These are phyloP conservation scores for Puffinus mauretanicus DNA, from an alignment of 2,113 vertebrate genomes.

Conservation along the genomic window DNA sequence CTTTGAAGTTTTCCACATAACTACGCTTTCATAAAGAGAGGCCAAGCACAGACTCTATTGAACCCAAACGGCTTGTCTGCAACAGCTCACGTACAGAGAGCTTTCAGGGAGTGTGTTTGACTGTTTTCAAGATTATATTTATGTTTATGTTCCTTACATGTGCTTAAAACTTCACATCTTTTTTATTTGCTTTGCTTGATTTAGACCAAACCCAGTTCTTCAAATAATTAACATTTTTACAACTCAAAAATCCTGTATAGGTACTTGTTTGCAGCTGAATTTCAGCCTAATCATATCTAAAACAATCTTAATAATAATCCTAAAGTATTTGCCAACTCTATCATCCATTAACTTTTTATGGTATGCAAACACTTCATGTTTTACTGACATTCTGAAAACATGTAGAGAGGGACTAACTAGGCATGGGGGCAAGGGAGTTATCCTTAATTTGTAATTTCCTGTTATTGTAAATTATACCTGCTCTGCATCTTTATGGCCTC, in stretches of 20 bases:
- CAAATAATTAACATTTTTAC: background rate
- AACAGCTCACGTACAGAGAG: background rate
- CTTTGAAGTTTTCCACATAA: slow-evolving; percentile 7
- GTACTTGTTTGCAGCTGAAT: background rate
- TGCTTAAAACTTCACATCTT: background rate
- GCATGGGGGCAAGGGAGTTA: background rate
- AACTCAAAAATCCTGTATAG: background rate
- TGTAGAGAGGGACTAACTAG: background rate
- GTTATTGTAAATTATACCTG: slow-evolving; percentile 53
- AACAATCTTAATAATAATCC: background rate
- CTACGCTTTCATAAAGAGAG: background rate
- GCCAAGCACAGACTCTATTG: background rate
- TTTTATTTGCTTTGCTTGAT: background rate
- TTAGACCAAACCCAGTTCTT: background rate
- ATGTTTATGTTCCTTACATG: background rate
- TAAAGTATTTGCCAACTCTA: background rate
- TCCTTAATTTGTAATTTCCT: slow-evolving; percentile 53
- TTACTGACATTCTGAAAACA: slow-evolving; percentile 1
- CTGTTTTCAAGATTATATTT: background rate
- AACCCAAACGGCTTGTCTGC: background rate
- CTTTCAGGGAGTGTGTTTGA: background rate
- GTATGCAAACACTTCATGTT: background rate
- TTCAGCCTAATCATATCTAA: background rate
- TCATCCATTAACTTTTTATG: slow-evolving; percentile 28
- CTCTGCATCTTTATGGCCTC: slow-evolving; percentile 56